Evolutionary conservation across 64 coral and sea anemone species (phyloP).

Genomic region (Cladopsammia gracilis): DNA sequence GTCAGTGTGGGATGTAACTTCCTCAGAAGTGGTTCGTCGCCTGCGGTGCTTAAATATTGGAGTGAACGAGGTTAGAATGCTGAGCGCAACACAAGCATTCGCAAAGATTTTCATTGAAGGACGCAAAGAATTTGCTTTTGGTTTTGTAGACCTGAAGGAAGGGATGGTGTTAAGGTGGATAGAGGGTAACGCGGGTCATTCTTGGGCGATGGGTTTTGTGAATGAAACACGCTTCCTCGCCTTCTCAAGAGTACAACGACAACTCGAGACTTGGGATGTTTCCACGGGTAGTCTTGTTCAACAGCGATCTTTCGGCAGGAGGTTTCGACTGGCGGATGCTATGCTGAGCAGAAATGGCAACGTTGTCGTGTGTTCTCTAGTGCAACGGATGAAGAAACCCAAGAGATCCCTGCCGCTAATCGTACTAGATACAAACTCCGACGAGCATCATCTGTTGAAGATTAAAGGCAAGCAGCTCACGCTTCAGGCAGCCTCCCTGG

Average conservation of each 20-base stretch:
- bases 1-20: constrained; percentile 32
- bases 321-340: constrained; percentile 22
- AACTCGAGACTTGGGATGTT: constrained; percentile 29
- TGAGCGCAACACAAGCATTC: constrained; percentile 16
- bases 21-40: not conserved
- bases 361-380: constrained; percentile 6
- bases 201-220: constrained; percentile 26
- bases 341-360: not conserved
- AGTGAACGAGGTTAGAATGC: constrained; percentile 43
- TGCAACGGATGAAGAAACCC: not conserved
- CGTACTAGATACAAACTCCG: not conserved
- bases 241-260: constrained; percentile 37
- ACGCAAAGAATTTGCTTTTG: constrained; percentile 29
- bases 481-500: constrained; percentile 1
- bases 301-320: constrained; percentile 9
- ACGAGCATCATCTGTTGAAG: constrained; percentile 26
- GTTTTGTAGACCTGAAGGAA: constrained; percentile 38
- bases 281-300: constrained; percentile 4
- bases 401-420: constrained; percentile 42
- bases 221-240: constrained; percentile 19
- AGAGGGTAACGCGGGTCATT: constrained; percentile 17
- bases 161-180: constrained; percentile 28
- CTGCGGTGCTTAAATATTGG: constrained; percentile 23
- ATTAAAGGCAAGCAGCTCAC: constrained; percentile 27
- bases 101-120: constrained; percentile 33